phyloP scores from a whole-genome alignment of 2,888 invertebrate species.

The Tetheella fluctuosa region DNA sequence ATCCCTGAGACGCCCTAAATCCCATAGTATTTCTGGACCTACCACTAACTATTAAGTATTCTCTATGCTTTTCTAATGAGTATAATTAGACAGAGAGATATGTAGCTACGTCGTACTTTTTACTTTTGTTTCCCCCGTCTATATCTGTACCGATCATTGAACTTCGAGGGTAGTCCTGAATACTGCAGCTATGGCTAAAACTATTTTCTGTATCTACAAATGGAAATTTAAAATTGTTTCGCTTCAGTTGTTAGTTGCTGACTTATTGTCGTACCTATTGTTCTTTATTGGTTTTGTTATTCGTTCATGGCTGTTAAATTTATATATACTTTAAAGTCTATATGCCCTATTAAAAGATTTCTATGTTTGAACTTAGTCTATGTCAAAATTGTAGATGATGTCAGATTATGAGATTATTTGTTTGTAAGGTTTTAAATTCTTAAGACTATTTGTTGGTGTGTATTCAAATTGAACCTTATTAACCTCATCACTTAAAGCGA shows the following conservation, averaged over 20 bases:
- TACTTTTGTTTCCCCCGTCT: slow-evolving; percentile 7
- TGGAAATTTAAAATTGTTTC: not conserved
- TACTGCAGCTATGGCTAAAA: slow-evolving; percentile 1
- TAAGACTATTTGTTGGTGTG: not conserved
- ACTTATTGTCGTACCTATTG: not conserved
- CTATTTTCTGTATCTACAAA: not conserved
- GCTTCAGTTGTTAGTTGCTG: not conserved
- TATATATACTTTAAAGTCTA: too few species aligned
- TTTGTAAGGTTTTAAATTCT: not conserved
- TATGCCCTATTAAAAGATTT: too few species aligned
- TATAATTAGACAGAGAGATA: slow-evolving; percentile 7
- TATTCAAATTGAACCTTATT: slow-evolving; percentile 6
- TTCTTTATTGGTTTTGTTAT: not conserved
- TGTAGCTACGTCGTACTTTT: not conserved
- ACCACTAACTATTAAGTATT: slow-evolving; percentile 2
- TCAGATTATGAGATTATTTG: not conserved
- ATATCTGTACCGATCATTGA: slow-evolving; percentile 6
- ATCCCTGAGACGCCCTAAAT: slow-evolving; percentile 3
- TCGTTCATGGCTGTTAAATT: too few species aligned
- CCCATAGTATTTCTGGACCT: not conserved
- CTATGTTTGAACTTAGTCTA: too few species aligned
- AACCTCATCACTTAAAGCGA: slow-evolving; percentile 2
- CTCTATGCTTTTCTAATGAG: slow-evolving; percentile 7
- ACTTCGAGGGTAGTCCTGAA: slow-evolving; percentile 7
- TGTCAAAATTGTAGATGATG: not conserved